phyloP scores from a whole-genome alignment of 1,140 invertebrate species.

The Gyrodactylus bullatarudis region DNA sequence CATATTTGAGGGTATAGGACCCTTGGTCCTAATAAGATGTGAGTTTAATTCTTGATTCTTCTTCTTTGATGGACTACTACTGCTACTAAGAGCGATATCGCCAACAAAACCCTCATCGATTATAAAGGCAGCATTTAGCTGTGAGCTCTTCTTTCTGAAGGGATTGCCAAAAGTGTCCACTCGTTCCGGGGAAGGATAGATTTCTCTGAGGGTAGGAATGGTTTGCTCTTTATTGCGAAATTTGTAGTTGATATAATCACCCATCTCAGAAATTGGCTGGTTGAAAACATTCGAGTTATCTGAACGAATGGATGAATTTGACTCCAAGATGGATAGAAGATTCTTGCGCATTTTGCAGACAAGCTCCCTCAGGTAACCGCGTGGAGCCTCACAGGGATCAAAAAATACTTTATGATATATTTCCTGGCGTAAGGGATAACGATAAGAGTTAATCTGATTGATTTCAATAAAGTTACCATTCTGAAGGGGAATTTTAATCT shows the following conservation, averaged over 20 bases:
- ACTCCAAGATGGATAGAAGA: not conserved
- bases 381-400: not conserved
- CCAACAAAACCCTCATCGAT: constrained; percentile 1
- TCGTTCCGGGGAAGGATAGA: constrained; percentile 65
- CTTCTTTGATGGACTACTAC: not conserved
- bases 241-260: constrained; percentile 88
- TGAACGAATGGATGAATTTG: not conserved
- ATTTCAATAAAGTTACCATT: not conserved
- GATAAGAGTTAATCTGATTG: not conserved
- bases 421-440: not conserved
- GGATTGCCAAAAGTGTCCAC: constrained; percentile 97
- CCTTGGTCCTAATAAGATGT: not conserved
- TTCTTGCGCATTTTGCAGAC: not conserved
- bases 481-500: not conserved
- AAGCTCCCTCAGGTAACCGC: not conserved
- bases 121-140: not conserved
- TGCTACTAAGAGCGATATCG: not conserved
- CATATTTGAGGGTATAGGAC: not conserved
- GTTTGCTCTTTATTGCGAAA: constrained; percentile 50
- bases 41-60: not conserved
- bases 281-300: constrained; percentile 29
- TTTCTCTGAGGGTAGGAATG: constrained; percentile 40
- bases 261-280: constrained; percentile 81
- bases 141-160: constrained; percentile 32
- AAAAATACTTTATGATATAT: not conserved